These are phyloP conservation scores for Tricholaema leucomelas DNA, from an alignment of 2,113 vertebrate genomes.

Conservation along the genomic window DNA sequence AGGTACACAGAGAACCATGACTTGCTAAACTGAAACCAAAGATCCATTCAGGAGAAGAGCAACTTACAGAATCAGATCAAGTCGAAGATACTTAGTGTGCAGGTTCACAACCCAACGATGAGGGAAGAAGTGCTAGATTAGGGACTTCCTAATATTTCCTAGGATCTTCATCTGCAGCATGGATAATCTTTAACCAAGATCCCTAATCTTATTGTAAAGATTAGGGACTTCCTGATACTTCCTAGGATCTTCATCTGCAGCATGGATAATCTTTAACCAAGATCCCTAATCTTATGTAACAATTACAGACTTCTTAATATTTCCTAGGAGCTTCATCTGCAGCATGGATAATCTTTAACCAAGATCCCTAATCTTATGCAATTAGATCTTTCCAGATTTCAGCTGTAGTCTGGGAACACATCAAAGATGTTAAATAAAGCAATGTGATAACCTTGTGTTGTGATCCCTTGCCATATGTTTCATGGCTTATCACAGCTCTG, in stretches of 20 bases:
- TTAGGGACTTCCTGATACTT: no score
- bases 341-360: neutral
- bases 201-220: no score
- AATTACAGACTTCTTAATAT: no score
- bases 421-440: neutral
- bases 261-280: no score
- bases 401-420: neutral
- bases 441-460: accelerated
- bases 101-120: neutral
- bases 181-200: no score
- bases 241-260: no score
- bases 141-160: neutral
- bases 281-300: no score
- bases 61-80: neutral
- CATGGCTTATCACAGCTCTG: neutral
- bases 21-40: neutral
- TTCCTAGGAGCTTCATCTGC: neutral
- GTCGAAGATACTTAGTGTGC: neutral
- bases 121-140: neutral
- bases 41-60: neutral
- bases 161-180: no score
- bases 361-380: neutral
- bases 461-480: neutral
- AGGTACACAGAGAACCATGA: neutral
- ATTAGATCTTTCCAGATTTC: neutral